Percentiles rank a stretch among this genome's conserved stretches.
Conservation (phyloP, 2,888 invertebrate species). For the Gymnoscelis rufifasciata region DNA sequence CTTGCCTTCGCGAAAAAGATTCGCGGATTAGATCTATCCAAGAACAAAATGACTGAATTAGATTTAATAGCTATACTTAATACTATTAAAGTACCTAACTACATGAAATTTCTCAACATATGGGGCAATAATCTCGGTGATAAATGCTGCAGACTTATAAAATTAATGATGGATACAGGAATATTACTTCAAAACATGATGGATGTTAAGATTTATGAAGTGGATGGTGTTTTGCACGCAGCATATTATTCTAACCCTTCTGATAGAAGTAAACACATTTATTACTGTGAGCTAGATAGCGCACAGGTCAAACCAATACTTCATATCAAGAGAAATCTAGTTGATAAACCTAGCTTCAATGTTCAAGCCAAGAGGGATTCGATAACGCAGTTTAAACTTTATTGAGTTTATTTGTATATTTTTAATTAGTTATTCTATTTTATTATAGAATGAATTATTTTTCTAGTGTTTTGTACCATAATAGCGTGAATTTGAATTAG, state of each 20-base stretch:
- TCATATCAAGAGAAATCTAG: slow-evolving; percentile 55
- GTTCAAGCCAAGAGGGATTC: too few species aligned
- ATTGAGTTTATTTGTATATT: too few species aligned
- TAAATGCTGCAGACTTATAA: slow-evolving; percentile 57
- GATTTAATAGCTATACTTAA: slow-evolving; percentile 77
- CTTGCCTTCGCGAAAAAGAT: slow-evolving; percentile 80
- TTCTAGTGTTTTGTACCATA: too few species aligned
- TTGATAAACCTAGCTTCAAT: slow-evolving; percentile 41
- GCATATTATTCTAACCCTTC: slow-evolving; percentile 66
- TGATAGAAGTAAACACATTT: slow-evolving; percentile 72
- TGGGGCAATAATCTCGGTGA: slow-evolving; percentile 65
- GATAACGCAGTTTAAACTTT: too few species aligned
- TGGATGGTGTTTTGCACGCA: slow-evolving; percentile 50
- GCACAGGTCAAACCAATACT: slow-evolving; percentile 60
- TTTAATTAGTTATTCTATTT: too few species aligned
- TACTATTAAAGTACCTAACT: slow-evolving; percentile 74
- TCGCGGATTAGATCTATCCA: slow-evolving; percentile 75
- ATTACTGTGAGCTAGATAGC: slow-evolving; percentile 74
- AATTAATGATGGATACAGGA: slow-evolving; percentile 59
- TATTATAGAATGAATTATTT: too few species aligned
- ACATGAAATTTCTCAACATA: slow-evolving; percentile 58
- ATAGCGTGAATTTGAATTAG: too few species aligned
- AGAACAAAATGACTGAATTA: slow-evolving; percentile 75
- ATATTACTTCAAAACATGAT: slow-evolving; percentile 57
- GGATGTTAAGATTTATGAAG: slow-evolving; percentile 58